phyloP scores from a whole-genome alignment of 1,140 invertebrate species.

The Drosophila lini region DNA sequence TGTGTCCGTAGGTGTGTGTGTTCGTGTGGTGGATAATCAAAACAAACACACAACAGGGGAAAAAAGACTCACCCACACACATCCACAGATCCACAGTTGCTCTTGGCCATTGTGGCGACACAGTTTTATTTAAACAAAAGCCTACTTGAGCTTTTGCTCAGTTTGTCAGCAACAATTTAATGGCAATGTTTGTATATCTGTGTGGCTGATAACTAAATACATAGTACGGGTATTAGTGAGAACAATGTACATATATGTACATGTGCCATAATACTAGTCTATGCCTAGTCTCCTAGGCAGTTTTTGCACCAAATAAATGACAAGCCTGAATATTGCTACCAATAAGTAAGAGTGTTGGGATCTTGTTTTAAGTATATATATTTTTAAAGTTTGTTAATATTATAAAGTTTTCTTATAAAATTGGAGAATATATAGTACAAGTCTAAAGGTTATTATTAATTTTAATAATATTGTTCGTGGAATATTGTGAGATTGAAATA shows the following conservation, averaged over 20 bases:
- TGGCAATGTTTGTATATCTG: slow-evolving; percentile 7
- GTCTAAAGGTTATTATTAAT: no score
- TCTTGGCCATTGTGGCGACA: slow-evolving; percentile 60
- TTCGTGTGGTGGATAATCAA: slow-evolving; percentile 63
- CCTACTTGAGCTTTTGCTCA: slow-evolving; percentile 76
- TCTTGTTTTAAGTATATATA: neutral
- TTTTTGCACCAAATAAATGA: neutral
- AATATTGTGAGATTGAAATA: neutral
- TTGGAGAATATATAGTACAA: neutral
- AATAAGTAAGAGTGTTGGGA: neutral
- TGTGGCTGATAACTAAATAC: slow-evolving; percentile 3
- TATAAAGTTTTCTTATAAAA: neutral
- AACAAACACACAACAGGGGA: slow-evolving; percentile 60
- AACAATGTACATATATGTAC: slow-evolving; percentile 2
- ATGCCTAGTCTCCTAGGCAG: slow-evolving; percentile 16
- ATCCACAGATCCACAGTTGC: slow-evolving; percentile 42
- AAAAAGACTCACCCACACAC: slow-evolving; percentile 16
- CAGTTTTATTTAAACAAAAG: slow-evolving; percentile 80
- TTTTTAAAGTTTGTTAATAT: no score
- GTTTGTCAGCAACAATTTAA: slow-evolving; percentile 66
- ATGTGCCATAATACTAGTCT: slow-evolving; percentile 11
- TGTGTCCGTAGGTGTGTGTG: slow-evolving; percentile 6
- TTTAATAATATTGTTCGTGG: no score
- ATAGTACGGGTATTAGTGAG: slow-evolving; percentile 6
- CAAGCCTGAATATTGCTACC: neutral